Percentiles rank a stretch among this genome's conserved stretches.
phyloP scores from a whole-genome alignment of 1,140 invertebrate species.

The Holcopasites calliopsidis region DNA sequence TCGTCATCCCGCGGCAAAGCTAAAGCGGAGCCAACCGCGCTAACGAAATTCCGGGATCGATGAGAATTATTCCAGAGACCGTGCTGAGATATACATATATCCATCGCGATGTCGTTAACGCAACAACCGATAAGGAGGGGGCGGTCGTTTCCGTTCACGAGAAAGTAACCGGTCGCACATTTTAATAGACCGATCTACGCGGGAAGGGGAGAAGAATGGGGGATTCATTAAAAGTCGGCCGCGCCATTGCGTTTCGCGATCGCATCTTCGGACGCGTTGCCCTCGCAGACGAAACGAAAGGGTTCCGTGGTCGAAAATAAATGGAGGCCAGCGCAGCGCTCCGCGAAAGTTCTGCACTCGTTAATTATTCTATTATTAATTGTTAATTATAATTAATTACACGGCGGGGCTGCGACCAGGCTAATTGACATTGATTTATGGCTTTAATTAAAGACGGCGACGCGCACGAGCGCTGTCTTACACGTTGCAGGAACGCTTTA shows the following conservation, averaged over 20 bases:
- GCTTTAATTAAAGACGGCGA: constrained; percentile 77
- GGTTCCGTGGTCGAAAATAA: background rate
- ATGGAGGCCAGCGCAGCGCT: constrained; percentile 41
- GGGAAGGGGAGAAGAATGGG: constrained; percentile 27
- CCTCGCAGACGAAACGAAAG: background rate
- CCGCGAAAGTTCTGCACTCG: background rate
- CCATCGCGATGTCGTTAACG: background rate
- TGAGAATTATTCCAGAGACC: background rate
- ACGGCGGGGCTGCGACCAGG: constrained; percentile 42
- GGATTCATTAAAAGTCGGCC: constrained; percentile 54
- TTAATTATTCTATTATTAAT: constrained; percentile 74
- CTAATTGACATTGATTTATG: constrained; percentile 79
- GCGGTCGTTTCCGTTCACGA: background rate
- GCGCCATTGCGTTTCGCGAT: constrained; percentile 38
- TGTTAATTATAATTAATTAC: constrained; percentile 75
- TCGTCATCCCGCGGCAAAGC: background rate
- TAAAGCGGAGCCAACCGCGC: background rate
- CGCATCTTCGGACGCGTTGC: background rate
- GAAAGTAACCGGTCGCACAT: constrained; percentile 16
- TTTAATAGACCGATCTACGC: constrained; percentile 37
- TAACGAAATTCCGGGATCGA: constrained; percentile 3
- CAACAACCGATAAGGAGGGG: background rate
- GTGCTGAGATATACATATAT: too few species aligned
- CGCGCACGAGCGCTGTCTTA: constrained; percentile 71
- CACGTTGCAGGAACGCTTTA: constrained; percentile 63